Evolutionary conservation across 2,113 vertebrate genomes (phyloP).

Genomic region (Pteropus alecto): DNA sequence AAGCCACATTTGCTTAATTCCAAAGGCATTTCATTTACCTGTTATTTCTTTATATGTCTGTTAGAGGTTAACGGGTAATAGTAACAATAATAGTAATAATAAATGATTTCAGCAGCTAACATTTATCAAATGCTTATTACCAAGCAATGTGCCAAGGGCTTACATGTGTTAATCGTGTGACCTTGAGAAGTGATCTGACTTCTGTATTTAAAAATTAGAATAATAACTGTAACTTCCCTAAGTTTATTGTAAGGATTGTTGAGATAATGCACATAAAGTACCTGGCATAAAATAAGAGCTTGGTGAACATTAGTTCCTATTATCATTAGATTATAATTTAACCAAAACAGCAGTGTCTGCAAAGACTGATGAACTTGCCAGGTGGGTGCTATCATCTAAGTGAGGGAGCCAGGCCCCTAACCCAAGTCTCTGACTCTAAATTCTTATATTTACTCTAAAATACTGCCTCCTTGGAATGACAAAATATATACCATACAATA

Average conservation of each 20-base stretch:
- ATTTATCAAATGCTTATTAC: neutral
- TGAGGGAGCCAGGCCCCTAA: neutral
- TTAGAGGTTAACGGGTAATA: neutral
- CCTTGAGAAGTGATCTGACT: neutral
- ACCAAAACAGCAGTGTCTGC: neutral
- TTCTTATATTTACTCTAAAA: neutral
- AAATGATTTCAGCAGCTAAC: neutral
- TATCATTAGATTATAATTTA: neutral
- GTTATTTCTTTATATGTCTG: neutral
- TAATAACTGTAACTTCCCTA: neutral
- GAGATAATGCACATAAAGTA: neutral
- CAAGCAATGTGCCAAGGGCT: neutral
- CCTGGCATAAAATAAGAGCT: neutral
- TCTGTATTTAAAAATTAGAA: neutral
- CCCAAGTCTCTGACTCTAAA: neutral
- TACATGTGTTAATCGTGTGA: neutral
- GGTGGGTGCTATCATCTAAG: accelerated
- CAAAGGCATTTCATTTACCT: neutral
- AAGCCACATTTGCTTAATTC: neutral
- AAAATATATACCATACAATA: neutral
- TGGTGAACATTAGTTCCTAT: neutral
- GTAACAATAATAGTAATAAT: neutral
- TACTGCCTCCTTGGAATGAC: neutral
- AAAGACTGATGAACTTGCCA: neutral
- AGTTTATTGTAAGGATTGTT: neutral